A percentile compares a stretch with the other conserved stretches of the same genome.
Conservation (phyloP, 2,888 invertebrate genomes). For the Athrips mouffetella region DNA sequence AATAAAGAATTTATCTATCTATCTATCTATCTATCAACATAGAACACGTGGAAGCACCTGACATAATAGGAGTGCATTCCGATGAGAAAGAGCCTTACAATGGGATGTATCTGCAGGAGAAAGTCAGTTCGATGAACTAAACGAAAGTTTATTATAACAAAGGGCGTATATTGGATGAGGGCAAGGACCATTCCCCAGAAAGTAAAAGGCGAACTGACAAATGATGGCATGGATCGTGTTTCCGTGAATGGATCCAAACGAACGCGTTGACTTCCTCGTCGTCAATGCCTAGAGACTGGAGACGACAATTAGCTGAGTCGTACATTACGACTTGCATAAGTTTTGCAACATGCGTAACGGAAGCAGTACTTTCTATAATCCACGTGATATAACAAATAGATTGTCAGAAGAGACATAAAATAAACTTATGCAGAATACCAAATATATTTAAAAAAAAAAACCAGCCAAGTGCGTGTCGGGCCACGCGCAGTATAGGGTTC, state of each 20-base stretch:
- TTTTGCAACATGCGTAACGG: constrained; percentile 17
- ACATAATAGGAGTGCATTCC: constrained; percentile 71
- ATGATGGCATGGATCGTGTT: constrained; percentile 15
- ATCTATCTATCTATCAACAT: constrained; percentile 39
- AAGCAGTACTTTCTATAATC: constrained; percentile 24
- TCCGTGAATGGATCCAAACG: neutral
- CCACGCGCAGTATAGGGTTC: no score
- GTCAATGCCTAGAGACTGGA: neutral
- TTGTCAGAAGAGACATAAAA: neutral
- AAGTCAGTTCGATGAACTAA: constrained; percentile 77
- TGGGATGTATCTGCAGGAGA: constrained; percentile 55
- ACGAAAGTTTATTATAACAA: constrained; percentile 61
- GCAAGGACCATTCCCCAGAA: constrained; percentile 43
- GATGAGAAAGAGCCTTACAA: constrained; percentile 62
- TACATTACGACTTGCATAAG: constrained; percentile 15
- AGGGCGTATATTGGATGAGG: constrained; percentile 45
- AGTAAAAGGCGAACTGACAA: constrained; percentile 48
- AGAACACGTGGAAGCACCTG: constrained; percentile 54
- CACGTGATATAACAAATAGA: constrained; percentile 17
- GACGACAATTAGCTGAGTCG: constrained; percentile 12
- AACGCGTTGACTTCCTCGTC: constrained; percentile 1
- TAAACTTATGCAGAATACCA: no score
- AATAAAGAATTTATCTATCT: no score
- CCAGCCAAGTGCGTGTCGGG: no score
- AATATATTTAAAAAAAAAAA: no score